These are phyloP conservation scores for Rhineura floridana DNA, from an alignment of 2,113 vertebrate genomes.

Conservation along the genomic window DNA sequence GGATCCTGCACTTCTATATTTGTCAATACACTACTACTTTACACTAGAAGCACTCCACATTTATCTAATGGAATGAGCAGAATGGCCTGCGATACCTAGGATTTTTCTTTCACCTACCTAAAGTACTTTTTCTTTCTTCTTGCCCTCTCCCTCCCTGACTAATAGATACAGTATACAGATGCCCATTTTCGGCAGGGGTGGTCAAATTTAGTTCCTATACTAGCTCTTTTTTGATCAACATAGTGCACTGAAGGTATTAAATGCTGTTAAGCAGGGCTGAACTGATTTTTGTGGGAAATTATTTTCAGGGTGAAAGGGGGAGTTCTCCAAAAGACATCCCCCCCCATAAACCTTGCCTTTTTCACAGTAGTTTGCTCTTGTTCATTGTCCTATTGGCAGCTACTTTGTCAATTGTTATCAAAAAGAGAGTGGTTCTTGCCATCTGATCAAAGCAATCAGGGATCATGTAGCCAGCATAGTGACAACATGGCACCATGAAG, in stretches of 20 bases:
- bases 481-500: background rate
- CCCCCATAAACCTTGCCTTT: background rate
- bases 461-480: background rate
- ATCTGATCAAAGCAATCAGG: background rate
- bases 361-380: background rate
- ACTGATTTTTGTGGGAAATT: background rate
- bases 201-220: background rate
- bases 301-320: background rate
- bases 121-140: background rate
- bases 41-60: background rate
- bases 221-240: background rate
- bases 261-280: background rate
- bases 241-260: background rate
- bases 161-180: background rate
- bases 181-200: background rate
- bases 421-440: background rate
- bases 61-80: background rate
- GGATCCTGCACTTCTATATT: too few relatives aligned
- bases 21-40: too few relatives aligned
- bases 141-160: background rate
- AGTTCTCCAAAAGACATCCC: background rate
- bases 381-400: background rate
- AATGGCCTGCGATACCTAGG: background rate
- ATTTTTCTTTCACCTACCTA: background rate
- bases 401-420: background rate